Evolutionary conservation across 2,113 vertebrate species (phyloP).

Genomic region (Albula glossodonta): DNA sequence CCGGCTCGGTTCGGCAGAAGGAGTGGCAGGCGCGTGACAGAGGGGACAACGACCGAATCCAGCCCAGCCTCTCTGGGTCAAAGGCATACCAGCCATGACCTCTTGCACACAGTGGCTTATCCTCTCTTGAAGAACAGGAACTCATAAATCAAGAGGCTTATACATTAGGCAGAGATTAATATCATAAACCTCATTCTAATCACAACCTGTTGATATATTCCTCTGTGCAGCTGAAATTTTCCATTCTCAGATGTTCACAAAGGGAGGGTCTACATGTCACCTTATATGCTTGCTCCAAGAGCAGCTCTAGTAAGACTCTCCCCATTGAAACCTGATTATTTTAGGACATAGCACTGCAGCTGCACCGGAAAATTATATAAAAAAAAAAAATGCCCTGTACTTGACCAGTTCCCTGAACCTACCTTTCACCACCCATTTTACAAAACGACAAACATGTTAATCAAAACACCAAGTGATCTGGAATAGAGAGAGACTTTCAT

Average conservation of each 20-base stretch:
- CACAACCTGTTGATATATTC: conserved; percentile 22
- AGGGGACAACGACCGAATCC: background rate
- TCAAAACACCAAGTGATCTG: too few species aligned
- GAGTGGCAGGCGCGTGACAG: background rate
- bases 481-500: too few species aligned
- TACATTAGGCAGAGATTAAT: conserved; percentile 4
- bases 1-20: background rate
- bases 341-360: background rate
- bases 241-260: background rate
- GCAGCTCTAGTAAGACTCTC: background rate
- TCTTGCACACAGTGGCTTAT: background rate
- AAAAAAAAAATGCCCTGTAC: too few species aligned
- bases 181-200: background rate
- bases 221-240: conserved; percentile 8
- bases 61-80: too few species aligned
- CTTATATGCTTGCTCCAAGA: background rate
- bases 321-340: background rate
- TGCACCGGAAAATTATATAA: background rate
- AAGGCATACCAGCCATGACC: background rate
- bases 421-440: background rate
- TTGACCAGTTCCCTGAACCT: too few species aligned
- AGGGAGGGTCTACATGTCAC: background rate
- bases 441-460: too few species aligned
- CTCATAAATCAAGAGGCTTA: conserved; percentile 16
- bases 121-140: background rate